Evolutionary conservation across 1,140 invertebrate species (phyloP), one percentile per base, ranked within the genome.

Genomic region (Aphaenogaster ashmeadi): DNA sequence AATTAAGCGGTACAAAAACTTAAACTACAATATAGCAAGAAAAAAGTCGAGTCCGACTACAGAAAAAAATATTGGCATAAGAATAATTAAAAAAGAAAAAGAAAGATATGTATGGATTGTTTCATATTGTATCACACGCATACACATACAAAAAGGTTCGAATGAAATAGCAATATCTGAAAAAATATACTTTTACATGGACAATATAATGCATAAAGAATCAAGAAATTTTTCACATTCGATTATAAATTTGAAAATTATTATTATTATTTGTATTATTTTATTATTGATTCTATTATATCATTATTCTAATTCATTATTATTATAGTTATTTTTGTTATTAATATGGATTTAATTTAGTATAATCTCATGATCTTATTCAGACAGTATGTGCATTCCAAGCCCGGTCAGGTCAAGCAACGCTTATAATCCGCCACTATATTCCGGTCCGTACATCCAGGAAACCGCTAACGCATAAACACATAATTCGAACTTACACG

Each of bases 401-500:
- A 33, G 69, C 52, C 69, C 47, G 8, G 74, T 77, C 60, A 21
- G 41, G 9, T 78, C 56, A 64, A 33, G 5, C 41, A 78, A 60
- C 41, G 8, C 27, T 18, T 62, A 47, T 47, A 18, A 44, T 38
- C 9, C n/a, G n/a, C 21, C 2, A 27, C 7, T 21, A 33, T 69
- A 54, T 15, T 13, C 41, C 44, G 77, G 13, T 38, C 27, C 7
- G 18, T 62, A 44, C 44, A 52, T 15, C 13, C n/a, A 66, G 21
- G 27, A 67, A 52, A 54, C 47, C n/a, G 44, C 50, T 44, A 56
- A 72, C 21, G 18, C 11, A 74, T 58, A 60, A 83, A 83, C 38
- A 83, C 33, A 44, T 83, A 83, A 56, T 66, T 72, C 72, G 66
- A 72, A 47, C 15, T 83, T 72, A 58, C 13, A 52, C 33, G 41